Evolutionary conservation across 2,113 vertebrate genomes (phyloP).

Genomic region (Leuciscus idus): DNA sequence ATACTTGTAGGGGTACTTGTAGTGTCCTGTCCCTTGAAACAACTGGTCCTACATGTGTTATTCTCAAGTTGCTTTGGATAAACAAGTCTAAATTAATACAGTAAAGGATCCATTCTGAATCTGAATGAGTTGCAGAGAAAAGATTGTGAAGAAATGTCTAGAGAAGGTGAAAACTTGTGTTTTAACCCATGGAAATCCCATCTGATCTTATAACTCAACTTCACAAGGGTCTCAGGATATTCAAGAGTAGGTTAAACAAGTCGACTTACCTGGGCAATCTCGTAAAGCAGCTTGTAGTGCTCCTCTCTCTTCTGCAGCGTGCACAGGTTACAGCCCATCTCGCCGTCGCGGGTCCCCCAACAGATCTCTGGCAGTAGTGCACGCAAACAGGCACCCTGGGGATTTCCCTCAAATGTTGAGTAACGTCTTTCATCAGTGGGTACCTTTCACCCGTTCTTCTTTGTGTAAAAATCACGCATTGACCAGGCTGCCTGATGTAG

Average conservation of each 20-base stretch:
- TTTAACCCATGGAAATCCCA: not conserved
- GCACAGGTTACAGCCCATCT: slow-evolving; percentile 99
- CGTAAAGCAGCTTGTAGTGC: slow-evolving; percentile 98
- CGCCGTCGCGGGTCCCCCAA: slow-evolving; percentile 84
- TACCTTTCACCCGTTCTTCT: slow-evolving; percentile 78
- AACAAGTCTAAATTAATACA: not conserved
- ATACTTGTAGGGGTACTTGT: not conserved
- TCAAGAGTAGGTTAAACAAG: not conserved
- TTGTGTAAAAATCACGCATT: slow-evolving; percentile 69
- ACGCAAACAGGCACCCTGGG: slow-evolving; percentile 85
- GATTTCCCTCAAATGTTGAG: slow-evolving; percentile 84
- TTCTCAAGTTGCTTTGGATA: not conserved
- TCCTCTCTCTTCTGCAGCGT: slow-evolving; percentile 98
- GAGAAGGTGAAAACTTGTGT: not conserved
- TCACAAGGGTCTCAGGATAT: not conserved
- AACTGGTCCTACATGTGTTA: not conserved
- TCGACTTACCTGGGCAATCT: slow-evolving; percentile 95
- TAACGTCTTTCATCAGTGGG: slow-evolving; percentile 89
- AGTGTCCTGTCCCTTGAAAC: not conserved
- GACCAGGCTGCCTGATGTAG: not conserved
- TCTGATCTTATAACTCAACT: not conserved
- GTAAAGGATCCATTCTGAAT: not conserved
- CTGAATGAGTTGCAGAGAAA: not conserved
- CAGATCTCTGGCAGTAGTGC: slow-evolving; percentile 77
- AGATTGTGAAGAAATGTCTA: not conserved